These are phyloP conservation scores for Trididemnum miniatum DNA, from an alignment of 23 tunicate genomes.

Conservation along the genomic window DNA sequence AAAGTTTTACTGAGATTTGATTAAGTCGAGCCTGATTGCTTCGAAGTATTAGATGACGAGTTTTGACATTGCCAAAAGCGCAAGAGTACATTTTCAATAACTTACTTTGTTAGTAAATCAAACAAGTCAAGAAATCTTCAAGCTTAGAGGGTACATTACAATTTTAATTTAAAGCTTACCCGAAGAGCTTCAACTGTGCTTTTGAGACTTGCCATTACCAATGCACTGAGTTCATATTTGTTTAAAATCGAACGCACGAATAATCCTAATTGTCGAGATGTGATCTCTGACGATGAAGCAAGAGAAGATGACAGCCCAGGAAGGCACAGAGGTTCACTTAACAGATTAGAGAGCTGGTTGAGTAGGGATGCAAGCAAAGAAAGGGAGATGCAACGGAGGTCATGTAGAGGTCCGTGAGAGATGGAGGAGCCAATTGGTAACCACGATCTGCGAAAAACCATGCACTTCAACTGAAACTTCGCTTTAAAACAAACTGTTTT, in stretches of 20 bases:
- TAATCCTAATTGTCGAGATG: conserved; percentile 47
- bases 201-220: conserved; percentile 15
- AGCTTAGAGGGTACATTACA: too few relatives aligned
- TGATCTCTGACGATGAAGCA: background rate
- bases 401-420: conserved; percentile 29
- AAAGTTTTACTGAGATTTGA: too few relatives aligned
- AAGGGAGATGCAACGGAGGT: conserved; percentile 42
- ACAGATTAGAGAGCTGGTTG: conserved; percentile 32
- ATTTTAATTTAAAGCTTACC: too few relatives aligned
- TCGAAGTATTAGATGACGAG: too few relatives aligned
- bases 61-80: too few relatives aligned
- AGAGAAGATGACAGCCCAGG: conserved; percentile 31
- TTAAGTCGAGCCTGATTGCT: too few relatives aligned
- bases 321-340: conserved; percentile 17
- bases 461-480: too few relatives aligned
- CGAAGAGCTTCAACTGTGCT: conserved; percentile 39
- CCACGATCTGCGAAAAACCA: conserved; percentile 57
- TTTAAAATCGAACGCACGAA: conserved; percentile 38
- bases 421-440: background rate
- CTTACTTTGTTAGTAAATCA: too few relatives aligned
- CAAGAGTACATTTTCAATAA: too few relatives aligned
- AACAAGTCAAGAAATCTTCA: too few relatives aligned
- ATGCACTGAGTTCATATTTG: conserved; percentile 29
- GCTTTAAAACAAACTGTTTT: too few relatives aligned
- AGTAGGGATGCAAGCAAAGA: conserved; percentile 35